Evolutionary conservation across 2,888 invertebrate species (phyloP), one percentile per base, ranked within the genome.

Genomic region (Sycophila texana): DNA sequence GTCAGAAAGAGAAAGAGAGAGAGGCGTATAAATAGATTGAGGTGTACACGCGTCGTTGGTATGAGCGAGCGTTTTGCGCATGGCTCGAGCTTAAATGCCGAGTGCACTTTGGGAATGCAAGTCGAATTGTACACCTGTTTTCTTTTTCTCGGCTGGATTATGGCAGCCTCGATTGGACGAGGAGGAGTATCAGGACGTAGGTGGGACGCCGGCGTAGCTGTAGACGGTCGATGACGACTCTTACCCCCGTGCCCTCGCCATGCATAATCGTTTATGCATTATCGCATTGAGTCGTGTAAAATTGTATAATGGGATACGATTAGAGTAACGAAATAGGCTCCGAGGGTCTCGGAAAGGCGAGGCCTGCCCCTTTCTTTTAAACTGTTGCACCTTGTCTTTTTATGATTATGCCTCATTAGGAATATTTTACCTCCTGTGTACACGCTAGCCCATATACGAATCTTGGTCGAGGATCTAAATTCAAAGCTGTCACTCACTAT

Each of bases 71-170:
- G 51, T 76, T 77, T 66, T 16, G 20, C 55, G 30, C 71, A 49
- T 55, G 47, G 4, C 47, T 49, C 51, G 16, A n/a, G 7, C 58
- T 73, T 53, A 47, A 68, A 73, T 60, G 14, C 53, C 47, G 63
- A 78, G 57, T 74, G 58, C 61, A 55, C 68, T 68, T 70, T 58
- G 13, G 7, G 4, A 63, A 57, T 73, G 68, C 39, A 39, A 39
- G 39, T 7, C 39, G 39, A 39, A 7, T 4, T 63, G 68, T 74
- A 74, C 74, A 78, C 74, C 73, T 77, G 73, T 77, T 67, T 13
- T 51, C 39, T 53, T 61, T 73, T 61, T 61, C 66, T 10, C 22
- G 13, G 14, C 4, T 12, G 22, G 7, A 14, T 20, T 49, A 18
- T 26, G 1, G 26, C 26, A 26, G 26, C 20, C 20, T 18, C 49